Evolutionary conservation across 2,888 invertebrate genomes (phyloP).

Genomic region (Serripes groenlandicus): DNA sequence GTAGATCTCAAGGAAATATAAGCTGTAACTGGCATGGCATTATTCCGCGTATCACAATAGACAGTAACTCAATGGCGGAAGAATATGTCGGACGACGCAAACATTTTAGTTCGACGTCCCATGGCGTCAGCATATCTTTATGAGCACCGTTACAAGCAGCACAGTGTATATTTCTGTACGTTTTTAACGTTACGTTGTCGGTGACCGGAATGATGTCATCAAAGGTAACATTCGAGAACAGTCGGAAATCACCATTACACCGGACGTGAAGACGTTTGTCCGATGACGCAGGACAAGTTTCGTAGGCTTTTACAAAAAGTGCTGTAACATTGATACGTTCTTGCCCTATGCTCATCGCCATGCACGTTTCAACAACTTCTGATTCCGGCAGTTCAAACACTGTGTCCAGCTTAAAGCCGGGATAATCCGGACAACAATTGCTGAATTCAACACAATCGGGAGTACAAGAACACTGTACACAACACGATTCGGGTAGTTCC

Average conservation of each 20-base stretch:
- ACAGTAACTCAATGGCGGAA: too few species aligned
- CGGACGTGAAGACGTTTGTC: not conserved
- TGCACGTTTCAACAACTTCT: not conserved
- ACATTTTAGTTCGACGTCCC: too few species aligned
- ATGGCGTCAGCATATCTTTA: too few species aligned
- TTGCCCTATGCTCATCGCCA: not conserved
- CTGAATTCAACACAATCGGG: slow-evolving; percentile 9
- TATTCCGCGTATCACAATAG: too few species aligned
- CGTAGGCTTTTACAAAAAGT: not conserved
- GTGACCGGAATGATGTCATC: slow-evolving; percentile 22
- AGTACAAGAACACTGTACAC: slow-evolving; percentile 11
- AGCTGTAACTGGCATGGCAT: too few species aligned
- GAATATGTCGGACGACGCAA: too few species aligned
- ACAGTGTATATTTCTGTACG: slow-evolving; percentile 36
- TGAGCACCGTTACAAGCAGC: too few species aligned
- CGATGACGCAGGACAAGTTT: not conserved
- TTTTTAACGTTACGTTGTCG: not conserved
- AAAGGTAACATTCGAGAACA: not conserved
- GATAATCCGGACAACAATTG: slow-evolving; percentile 30
- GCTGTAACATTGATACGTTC: not conserved
- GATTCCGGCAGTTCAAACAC: not conserved
- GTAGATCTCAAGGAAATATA: too few species aligned
- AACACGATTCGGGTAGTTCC: not conserved
- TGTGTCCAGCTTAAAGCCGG: too few species aligned
- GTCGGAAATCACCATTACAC: not conserved